These are phyloP conservation scores for Sebastes itinus DNA, from an alignment of 2,797 vertebrate genomes.

Conservation along the genomic window DNA sequence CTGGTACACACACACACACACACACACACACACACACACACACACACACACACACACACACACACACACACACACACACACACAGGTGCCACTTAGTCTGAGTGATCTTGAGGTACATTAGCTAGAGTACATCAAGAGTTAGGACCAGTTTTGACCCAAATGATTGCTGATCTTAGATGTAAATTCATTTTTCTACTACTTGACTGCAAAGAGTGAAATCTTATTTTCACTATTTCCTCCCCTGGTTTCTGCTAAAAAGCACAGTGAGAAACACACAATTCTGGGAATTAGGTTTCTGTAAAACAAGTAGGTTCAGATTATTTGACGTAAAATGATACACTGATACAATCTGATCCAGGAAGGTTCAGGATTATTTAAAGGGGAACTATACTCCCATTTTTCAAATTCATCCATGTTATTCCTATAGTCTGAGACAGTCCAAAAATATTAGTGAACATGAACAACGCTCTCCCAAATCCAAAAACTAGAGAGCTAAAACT, in stretches of 20 bases:
- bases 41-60: not conserved
- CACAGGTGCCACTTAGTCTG: not conserved
- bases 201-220: not conserved
- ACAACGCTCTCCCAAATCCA: not conserved
- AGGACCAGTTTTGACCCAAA: not conserved
- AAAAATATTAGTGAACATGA: not conserved
- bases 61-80: not conserved
- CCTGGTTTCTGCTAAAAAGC: not conserved
- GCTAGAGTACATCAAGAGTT: not conserved
- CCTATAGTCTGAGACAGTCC: not conserved
- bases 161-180: not conserved
- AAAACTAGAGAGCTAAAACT: no score
- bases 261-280: not conserved
- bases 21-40: conserved; percentile 5
- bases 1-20: conserved; percentile 70
- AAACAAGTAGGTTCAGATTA: not conserved
- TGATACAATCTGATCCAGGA: not conserved
- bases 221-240: not conserved
- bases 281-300: not conserved
- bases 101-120: conserved; percentile 1
- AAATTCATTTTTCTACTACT: not conserved
- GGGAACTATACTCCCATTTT: not conserved
- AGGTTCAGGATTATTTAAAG: not conserved
- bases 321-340: not conserved
- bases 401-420: not conserved